Base-by-base conservation (phyloP, 64 coral and sea anemone genomes). In the Stichodactyla helianthus region DNA sequence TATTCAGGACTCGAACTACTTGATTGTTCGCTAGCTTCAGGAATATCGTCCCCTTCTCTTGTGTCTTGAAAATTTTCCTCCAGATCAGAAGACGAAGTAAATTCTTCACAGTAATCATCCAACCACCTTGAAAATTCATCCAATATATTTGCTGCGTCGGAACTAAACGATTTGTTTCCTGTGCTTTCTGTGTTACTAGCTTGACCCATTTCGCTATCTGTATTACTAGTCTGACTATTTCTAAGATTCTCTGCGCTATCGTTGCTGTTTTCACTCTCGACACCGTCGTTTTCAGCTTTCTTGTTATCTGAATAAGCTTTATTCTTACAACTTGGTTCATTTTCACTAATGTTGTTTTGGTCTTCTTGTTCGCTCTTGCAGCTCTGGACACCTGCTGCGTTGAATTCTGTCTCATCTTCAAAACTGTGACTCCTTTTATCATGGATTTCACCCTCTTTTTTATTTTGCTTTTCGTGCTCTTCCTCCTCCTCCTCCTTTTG, bases 81-180 rank as follows among this genome's bases (percentile, higher is more conserved):
- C 25, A 74, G 8, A 74, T 74, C 52, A 17, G 78, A 79, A 15
- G 10, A 2, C 4, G 77, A 51, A 7, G 50, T 0, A 53, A 20
- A 19, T 3, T 31, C 18, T 15, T 81, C 50, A 52, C 26, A 52
- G n/a, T 81, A 81, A 9, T 81, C 78, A 81, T 81, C 78, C 6
- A 81, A 54, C 78, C 78, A 81, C 7, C 54, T 14, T 6, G 78
- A 52, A 14, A 81, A 81, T 22, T 81, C 78, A 81, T 81, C 78
- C 6, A 81, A 11, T 44, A 81, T 20, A 14, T 74, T 27, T 12
- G 23, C 68, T 27, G 68, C 68, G 12, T 74, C 68, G 2, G 68
- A 13, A 31, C 68, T 74, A 31, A 27, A 10, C n/a, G 68, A 74
- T 31, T 27, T 11, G 2, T 31, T 74, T 6, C 68, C 68, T 4